Percentiles rank a stretch among this genome's conserved stretches.
phyloP scores from a whole-genome alignment of 2,113 vertebrate genomes.

The Pterocles orientalis region DNA sequence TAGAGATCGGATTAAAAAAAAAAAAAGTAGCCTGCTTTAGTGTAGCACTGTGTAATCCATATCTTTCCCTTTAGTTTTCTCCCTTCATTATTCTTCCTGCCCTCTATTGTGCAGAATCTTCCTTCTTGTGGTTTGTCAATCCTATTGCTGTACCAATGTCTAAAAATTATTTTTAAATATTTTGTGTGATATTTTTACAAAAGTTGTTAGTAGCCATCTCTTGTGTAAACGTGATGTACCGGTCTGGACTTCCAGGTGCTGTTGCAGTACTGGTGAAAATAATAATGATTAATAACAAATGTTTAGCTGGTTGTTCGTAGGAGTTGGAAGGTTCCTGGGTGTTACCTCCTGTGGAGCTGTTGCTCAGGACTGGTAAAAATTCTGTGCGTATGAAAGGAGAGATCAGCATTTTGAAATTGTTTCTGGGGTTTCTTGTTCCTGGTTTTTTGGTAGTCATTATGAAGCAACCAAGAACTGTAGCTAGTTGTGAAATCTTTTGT shows the following conservation, averaged over 20 bases:
- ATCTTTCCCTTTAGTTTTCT: background rate
- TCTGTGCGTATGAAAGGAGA: background rate
- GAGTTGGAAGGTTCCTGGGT: background rate
- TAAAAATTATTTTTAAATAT: background rate
- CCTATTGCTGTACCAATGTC: background rate
- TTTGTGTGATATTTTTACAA: background rate
- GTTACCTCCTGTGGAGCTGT: background rate
- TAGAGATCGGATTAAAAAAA: background rate
- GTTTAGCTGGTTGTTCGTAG: background rate
- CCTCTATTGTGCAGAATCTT: background rate
- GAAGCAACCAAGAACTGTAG: background rate
- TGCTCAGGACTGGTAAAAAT: background rate
- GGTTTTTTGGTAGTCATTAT: background rate
- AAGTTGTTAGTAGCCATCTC: background rate
- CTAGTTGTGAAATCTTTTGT: background rate
- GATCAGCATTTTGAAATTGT: background rate
- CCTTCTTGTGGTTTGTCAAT: background rate
- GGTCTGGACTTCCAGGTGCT: background rate
- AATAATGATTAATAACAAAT: background rate
- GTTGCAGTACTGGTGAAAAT: background rate
- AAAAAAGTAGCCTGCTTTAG: background rate
- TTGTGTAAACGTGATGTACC: background rate
- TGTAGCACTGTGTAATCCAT: background rate
- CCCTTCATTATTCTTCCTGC: background rate
- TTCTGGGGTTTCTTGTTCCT: background rate